Conservation (phyloP, 2,113 vertebrate genomes). For the Syrrhaptes paradoxus region DNA sequence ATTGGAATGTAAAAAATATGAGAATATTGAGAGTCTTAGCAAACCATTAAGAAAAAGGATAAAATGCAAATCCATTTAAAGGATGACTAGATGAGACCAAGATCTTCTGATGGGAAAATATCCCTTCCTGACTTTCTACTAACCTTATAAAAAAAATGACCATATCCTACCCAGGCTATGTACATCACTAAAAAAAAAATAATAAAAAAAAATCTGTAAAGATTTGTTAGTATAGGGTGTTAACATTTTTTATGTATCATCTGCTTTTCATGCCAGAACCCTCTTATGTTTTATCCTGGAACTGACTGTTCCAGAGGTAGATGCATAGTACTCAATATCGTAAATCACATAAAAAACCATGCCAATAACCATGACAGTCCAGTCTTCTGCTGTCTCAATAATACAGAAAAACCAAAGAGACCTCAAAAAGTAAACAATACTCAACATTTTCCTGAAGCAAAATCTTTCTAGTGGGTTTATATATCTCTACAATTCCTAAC, state of each 20-base stretch:
- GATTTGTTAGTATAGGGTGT: neutral
- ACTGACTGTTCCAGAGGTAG: neutral
- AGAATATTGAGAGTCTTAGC: neutral
- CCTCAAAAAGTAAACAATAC: neutral
- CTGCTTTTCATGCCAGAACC: neutral
- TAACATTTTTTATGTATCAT: neutral
- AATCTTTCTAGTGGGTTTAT: neutral
- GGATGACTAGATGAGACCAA: neutral
- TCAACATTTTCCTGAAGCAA: neutral
- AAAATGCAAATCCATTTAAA: neutral
- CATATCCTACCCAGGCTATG: neutral
- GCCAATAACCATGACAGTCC: neutral
- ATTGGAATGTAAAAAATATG: neutral
- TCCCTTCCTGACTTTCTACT: neutral
- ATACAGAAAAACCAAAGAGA: neutral
- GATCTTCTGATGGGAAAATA: neutral
- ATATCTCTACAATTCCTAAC: neutral
- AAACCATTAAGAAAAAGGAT: neutral
- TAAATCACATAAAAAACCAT: neutral
- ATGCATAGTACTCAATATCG: fast-evolving
- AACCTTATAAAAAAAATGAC: neutral
- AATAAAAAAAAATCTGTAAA: too few species aligned
- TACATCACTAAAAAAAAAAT: neutral
- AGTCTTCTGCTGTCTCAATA: neutral
- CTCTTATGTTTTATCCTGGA: neutral